Evolutionary conservation across 2,113 vertebrate species (phyloP), one percentile per base, ranked within the genome.

Genomic region (Micronycteris hirsuta): DNA sequence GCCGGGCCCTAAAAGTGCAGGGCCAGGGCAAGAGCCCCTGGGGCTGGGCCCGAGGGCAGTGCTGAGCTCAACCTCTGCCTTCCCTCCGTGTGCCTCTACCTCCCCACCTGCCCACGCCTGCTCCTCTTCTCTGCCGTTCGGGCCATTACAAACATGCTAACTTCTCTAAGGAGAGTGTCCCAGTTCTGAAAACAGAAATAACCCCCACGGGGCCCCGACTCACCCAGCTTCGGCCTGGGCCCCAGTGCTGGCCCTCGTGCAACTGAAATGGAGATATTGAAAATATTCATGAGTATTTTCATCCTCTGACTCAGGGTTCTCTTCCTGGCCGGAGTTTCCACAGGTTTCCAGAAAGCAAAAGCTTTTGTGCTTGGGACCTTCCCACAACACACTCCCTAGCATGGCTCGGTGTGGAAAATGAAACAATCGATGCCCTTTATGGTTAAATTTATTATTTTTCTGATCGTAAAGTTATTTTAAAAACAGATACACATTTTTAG

Each of bases 51-150:
- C 22, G 63, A 33, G 71, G 12, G 2, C 15, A n/a, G 12, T 28
- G 19, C 24, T 45, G 31, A 45, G 15, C 28, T 43, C 43, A 49
- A 6, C 33, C 36, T 24, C 14, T 68, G 31, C 8, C 33, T 70
- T 70, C 43, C 33, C 47, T 3, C 7, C 14, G 2, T 13, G 38
- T 19, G 24, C 24, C 7, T 52, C 61, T 19, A 16, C 9, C 47
- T 67, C 15, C 56, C 33, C 38, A 8, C 16, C 1, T 4, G 5
- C 47, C 67, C 43, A 0, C 15, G 31, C 14, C 7, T 3, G 0
- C 1, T 7, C 15, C 4, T 86, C 11, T 76, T 22, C 47, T 38
- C 56, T 1, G 15, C 1, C 1, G 15, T 38, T 8, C 6, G 20
- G 52, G 49, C 47, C 70, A 38, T 38, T 36, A 26, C 22, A 56